Percentiles rank a stretch among this genome's conserved stretches.
phyloP scores from a whole-genome alignment of 1,140 invertebrate genomes.

The Atta texana region DNA sequence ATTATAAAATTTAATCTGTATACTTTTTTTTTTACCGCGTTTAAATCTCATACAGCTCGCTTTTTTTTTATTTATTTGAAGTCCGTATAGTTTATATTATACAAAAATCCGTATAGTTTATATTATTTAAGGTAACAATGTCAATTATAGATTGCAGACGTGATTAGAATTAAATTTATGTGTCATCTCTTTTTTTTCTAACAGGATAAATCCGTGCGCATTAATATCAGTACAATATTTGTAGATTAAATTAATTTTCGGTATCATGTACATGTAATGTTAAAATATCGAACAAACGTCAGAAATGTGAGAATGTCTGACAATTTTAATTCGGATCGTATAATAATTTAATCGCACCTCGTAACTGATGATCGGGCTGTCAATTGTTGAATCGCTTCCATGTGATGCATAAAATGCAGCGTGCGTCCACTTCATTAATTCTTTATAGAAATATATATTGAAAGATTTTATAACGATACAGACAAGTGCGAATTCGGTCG shows the following conservation, averaged over 20 bases:
- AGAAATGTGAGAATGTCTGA: constrained; percentile 45
- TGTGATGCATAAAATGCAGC: constrained; percentile 7
- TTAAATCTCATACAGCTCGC: too few species aligned
- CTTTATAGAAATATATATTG: neutral
- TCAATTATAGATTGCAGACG: neutral
- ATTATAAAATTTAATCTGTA: too few species aligned
- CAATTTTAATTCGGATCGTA: constrained; percentile 45
- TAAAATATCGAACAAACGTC: constrained; percentile 56
- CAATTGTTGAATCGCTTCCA: constrained; percentile 32
- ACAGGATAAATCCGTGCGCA: constrained; percentile 23
- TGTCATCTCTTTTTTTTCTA: constrained; percentile 26
- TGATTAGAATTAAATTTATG: constrained; percentile 24
- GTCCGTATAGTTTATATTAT: too few species aligned
- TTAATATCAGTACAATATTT: constrained; percentile 47
- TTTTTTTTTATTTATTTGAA: too few species aligned
- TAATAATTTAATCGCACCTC: constrained; percentile 60
- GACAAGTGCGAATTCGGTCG: neutral
- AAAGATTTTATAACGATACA: constrained; percentile 22
- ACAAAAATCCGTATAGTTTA: too few species aligned
- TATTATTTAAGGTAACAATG: neutral
- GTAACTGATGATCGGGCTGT: constrained; percentile 23
- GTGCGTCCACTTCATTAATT: constrained; percentile 32
- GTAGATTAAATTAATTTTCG: constrained; percentile 39
- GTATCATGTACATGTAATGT: constrained; percentile 21
- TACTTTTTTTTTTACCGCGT: too few species aligned